Evolutionary conservation across 2,113 vertebrate species (phyloP).

Genomic region (human (Homo sapiens)): DNA sequence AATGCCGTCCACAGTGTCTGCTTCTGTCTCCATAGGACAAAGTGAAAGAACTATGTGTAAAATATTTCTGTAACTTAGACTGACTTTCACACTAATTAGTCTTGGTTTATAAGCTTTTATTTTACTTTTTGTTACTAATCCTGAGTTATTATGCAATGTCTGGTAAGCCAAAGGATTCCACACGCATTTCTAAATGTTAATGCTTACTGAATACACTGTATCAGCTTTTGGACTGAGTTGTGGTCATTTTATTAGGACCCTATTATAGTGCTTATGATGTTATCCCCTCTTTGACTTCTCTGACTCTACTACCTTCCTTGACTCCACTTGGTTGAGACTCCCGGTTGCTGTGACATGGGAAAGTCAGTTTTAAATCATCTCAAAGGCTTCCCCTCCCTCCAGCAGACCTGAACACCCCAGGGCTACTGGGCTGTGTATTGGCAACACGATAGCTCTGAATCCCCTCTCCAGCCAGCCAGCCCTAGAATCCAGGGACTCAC

Average conservation of each 20-base stretch:
- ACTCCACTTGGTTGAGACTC: not conserved
- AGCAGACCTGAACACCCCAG: not conserved
- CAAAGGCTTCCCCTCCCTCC: not conserved
- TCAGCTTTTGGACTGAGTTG: not conserved
- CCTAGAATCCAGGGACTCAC: not conserved
- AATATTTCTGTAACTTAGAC: not conserved
- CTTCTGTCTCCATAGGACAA: not conserved
- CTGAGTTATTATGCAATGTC: not conserved
- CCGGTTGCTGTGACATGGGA: not conserved
- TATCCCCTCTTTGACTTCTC: not conserved
- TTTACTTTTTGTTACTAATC: conserved; percentile 19
- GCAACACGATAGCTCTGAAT: not conserved
- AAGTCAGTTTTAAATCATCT: not conserved
- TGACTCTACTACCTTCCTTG: not conserved
- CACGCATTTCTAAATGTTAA: not conserved
- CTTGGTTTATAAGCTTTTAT: conserved; percentile 38
- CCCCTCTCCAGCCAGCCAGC: not conserved
- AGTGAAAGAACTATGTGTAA: not conserved
- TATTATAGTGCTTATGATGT: accelerated
- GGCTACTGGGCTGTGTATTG: not conserved
- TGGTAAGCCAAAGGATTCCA: not conserved
- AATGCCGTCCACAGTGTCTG: not conserved
- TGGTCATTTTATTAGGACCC: not conserved
- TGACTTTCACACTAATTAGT: conserved; percentile 30
- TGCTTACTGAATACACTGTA: not conserved